Evolutionary conservation across 2,113 vertebrate genomes (phyloP), one percentile per base, ranked within the genome.

Genomic region (Lanius collurio): DNA sequence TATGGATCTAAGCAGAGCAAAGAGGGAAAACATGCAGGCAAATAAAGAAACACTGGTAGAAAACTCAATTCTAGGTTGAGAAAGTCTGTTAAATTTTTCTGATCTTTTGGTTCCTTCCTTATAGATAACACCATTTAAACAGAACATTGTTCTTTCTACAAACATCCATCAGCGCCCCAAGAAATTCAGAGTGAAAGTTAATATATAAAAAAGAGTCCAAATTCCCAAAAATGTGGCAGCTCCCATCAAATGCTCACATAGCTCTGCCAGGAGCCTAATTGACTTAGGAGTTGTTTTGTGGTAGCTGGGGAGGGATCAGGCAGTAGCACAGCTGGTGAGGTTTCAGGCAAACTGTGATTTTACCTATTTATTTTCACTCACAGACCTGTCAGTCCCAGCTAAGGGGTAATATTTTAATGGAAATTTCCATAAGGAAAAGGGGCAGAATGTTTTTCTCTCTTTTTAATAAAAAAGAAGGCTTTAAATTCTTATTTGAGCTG

Each of bases 331-430:
- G 82, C 82, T 94, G 90, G 84, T 69, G 65, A 91, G 39, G 75
- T 88, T 96, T 60, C 71, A 93, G 76, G 75, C 79, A 97, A 95
- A 78, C 85, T 95, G 70, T 91, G 82, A 95, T 86, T 95, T 90
- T 94, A 90, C 75, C 87, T 94, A 90, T 95, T 95, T 96, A 79
- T 94, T 94, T 79, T 53, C 50, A 80, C 50, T 93, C 59, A 77
- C 42, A 80, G 39, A 7, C 49, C 83, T 94, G 75, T 88, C 87
- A 93, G 52, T 83, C 35, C 30, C 37, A 67, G 63, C 28, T 91
- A 89, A 23, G 59, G 42, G n/a, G 22, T 59, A 83, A 83, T 91
- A 89, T 86, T 94, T 96, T 94, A 16, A 91, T 83, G 35, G 17
- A 14, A 62, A 90, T 83, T 93, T 93, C 82, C 50, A 49, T 64